phyloP scores from a whole-genome alignment of 2,113 vertebrate species.

The Lophochroa leadbeateri region DNA sequence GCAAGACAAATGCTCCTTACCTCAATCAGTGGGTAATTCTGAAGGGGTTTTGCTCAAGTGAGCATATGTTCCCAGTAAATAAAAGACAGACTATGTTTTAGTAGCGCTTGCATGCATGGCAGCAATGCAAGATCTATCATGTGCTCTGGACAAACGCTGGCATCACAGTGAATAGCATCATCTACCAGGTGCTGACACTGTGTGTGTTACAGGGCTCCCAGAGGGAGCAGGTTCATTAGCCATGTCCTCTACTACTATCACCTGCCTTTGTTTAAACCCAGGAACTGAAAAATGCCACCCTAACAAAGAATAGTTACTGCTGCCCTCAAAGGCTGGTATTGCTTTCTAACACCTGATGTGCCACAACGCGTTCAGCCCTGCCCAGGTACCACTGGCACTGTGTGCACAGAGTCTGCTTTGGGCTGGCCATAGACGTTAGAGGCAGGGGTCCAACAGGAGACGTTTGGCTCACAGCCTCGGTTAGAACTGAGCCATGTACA shows the following conservation, averaged over 20 bases:
- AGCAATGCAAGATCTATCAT: conserved; percentile 17
- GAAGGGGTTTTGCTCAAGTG: not conserved
- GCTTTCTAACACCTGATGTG: not conserved
- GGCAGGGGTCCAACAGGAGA: not conserved
- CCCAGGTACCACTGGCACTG: not conserved
- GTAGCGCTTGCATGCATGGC: not conserved
- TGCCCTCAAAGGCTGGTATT: not conserved
- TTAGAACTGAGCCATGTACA: not conserved
- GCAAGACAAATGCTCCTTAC: not conserved
- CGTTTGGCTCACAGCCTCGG: not conserved
- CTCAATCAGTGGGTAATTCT: not conserved
- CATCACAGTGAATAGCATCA: not conserved
- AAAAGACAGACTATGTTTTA: not conserved
- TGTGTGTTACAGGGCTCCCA: not conserved
- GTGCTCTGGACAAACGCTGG: conserved; percentile 6
- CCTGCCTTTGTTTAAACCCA: not conserved
- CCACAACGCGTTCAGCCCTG: not conserved
- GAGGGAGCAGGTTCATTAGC: not conserved
- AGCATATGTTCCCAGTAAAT: not conserved
- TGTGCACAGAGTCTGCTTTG: not conserved
- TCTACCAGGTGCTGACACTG: conserved; percentile 29
- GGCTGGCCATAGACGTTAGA: not conserved
- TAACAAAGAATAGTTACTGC: not conserved
- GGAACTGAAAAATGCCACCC: not conserved
- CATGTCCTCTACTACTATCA: not conserved